Percentiles rank a stretch among this genome's conserved stretches.
phyloP scores from a whole-genome alignment of 2,888 invertebrate species.

The Sturmia bella region DNA sequence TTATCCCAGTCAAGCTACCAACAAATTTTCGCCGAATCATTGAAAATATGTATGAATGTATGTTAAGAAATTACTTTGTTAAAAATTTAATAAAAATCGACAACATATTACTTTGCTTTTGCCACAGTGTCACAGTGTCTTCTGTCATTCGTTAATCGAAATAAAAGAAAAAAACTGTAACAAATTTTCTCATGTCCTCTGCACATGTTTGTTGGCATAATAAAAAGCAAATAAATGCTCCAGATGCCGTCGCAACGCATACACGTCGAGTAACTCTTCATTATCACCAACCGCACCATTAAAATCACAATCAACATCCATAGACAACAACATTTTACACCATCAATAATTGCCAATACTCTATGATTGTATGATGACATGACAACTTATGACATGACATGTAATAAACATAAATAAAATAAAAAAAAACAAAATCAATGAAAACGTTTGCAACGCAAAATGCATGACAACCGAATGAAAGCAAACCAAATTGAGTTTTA shows the following conservation, averaged over 20 bases:
- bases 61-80: background rate
- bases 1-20: background rate
- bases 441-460: slow-evolving; percentile 44
- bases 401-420: slow-evolving; percentile 60
- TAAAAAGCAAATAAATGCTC: slow-evolving; percentile 50
- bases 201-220: slow-evolving; percentile 54
- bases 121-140: slow-evolving; percentile 17
- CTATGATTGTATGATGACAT: slow-evolving; percentile 43
- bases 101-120: slow-evolving; percentile 11
- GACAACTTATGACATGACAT: slow-evolving; percentile 61
- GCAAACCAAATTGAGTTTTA: slow-evolving; percentile 49
- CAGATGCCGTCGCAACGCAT: slow-evolving; percentile 37
- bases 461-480: slow-evolving; percentile 56
- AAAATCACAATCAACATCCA: slow-evolving; percentile 50
- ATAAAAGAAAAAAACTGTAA: slow-evolving; percentile 49
- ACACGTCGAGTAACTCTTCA: slow-evolving; percentile 38
- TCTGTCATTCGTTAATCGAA: slow-evolving; percentile 32
- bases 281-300: slow-evolving; percentile 56
- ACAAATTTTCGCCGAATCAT: background rate
- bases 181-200: slow-evolving; percentile 55
- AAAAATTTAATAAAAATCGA: slow-evolving; percentile 20
- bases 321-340: slow-evolving; percentile 66
- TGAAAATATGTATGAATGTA: slow-evolving; percentile 16
- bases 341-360: slow-evolving; percentile 56
- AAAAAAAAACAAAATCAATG: slow-evolving; percentile 48